Evolutionary conservation across 1,140 invertebrate genomes (phyloP).

Genomic region (Acromyrmex heyeri): DNA sequence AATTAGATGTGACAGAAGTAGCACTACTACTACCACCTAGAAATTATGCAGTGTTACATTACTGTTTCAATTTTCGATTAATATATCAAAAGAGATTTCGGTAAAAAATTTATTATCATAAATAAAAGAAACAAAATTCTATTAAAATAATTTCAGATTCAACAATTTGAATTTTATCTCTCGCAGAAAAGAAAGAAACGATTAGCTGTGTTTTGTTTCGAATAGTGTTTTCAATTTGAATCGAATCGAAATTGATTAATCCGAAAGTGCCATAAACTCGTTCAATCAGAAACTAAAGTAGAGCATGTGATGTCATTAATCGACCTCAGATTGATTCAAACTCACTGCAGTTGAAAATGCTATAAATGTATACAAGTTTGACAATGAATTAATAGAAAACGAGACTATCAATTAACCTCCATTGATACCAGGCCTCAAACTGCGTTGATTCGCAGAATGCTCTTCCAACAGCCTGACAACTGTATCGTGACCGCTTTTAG

Average conservation of each 20-base stretch:
- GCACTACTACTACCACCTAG: constrained; percentile 87
- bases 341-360: too few species aligned
- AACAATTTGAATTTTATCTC: background rate
- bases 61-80: background rate
- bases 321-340: too few species aligned
- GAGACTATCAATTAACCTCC: constrained; percentile 56
- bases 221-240: too few species aligned
- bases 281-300: too few species aligned
- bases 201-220: background rate
- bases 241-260: too few species aligned
- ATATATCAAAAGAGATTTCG: background rate
- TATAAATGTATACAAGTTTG: background rate
- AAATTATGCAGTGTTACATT: constrained; percentile 21
- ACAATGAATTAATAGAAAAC: constrained; percentile 6
- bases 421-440: constrained; percentile 80
- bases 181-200: background rate
- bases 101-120: background rate
- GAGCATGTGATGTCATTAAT: too few species aligned
- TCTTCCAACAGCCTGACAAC: constrained; percentile 90
- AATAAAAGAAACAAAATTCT: background rate
- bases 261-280: too few species aligned
- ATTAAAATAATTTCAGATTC: background rate
- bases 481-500: constrained; percentile 92
- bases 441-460: constrained; percentile 85
- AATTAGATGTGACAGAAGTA: constrained; percentile 89